These are phyloP conservation scores for Morinoia aosen DNA, from an alignment of 2,888 invertebrate species.

Conservation along the genomic window DNA sequence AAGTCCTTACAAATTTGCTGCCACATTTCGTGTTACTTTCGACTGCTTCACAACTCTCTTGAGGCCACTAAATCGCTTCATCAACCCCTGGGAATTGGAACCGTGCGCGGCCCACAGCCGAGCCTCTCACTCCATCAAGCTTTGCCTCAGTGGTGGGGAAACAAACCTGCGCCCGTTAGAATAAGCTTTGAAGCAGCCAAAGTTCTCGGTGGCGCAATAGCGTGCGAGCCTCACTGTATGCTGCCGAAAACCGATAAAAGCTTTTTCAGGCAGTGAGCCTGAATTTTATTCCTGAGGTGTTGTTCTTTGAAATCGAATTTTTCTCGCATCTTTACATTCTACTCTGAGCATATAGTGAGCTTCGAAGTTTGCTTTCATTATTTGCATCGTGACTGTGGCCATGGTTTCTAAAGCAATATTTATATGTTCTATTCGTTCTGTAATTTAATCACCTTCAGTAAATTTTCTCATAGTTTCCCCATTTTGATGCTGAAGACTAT, in stretches of 20 bases:
- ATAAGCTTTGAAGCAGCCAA: neutral
- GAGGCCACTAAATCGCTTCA: constrained; percentile 9
- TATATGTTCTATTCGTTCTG: neutral
- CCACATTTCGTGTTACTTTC: neutral
- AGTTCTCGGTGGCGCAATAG: neutral
- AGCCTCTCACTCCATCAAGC: neutral
- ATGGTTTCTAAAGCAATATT: neutral
- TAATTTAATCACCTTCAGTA: neutral
- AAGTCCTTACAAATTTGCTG: neutral
- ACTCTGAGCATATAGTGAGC: neutral
- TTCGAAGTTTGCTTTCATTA: neutral
- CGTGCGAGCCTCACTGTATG: neutral
- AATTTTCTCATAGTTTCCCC: neutral
- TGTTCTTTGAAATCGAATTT: neutral
- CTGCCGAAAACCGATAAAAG: neutral
- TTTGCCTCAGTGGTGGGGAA: neutral
- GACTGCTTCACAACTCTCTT: neutral
- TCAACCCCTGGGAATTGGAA: neutral
- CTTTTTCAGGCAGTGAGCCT: too few relatives aligned
- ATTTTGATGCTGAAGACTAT: neutral
- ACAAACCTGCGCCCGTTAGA: neutral
- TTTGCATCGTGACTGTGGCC: neutral
- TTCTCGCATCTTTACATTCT: too few relatives aligned
- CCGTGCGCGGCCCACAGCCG: neutral
- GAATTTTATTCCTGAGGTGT: neutral